A percentile compares a stretch with the other conserved stretches of the same genome.
Conservation (phyloP, 2,113 vertebrate species). For the Ochotona princeps region DNA sequence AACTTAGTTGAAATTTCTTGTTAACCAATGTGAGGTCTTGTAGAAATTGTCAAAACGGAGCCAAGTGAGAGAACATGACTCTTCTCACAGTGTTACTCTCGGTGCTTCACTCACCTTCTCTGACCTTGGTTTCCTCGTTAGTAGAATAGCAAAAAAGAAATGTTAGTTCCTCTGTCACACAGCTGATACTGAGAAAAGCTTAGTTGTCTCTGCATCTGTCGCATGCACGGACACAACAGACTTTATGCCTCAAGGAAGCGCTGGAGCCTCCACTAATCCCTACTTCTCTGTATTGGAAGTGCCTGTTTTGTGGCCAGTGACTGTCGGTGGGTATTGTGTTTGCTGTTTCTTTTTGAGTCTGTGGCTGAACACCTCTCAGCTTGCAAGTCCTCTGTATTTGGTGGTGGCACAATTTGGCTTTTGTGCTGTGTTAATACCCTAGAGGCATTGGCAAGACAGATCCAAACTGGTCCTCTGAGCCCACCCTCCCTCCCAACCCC, state of each 20-base stretch:
- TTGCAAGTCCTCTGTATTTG: background rate
- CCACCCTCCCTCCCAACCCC: background rate
- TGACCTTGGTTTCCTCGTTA: background rate
- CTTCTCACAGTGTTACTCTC: background rate
- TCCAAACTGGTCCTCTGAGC: background rate
- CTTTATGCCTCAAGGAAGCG: background rate
- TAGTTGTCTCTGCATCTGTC: background rate
- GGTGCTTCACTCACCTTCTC: background rate
- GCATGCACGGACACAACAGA: background rate
- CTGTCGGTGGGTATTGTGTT: background rate
- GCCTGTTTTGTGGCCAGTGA: background rate
- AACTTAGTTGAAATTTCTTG: conserved; percentile 18
- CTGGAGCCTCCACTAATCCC: no score
- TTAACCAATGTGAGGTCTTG: background rate
- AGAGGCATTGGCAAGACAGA: background rate
- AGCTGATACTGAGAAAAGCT: background rate
- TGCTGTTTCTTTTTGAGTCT: background rate
- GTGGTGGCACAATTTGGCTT: background rate
- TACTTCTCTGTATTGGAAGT: background rate
- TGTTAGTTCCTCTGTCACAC: background rate
- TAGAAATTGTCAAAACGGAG: background rate
- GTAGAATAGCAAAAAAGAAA: background rate
- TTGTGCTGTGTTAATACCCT: background rate
- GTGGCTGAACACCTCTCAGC: background rate
- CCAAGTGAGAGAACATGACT: no score